Base-by-base conservation (phyloP, 2,888 invertebrate species). In the Acrobasis repandana region DNA sequence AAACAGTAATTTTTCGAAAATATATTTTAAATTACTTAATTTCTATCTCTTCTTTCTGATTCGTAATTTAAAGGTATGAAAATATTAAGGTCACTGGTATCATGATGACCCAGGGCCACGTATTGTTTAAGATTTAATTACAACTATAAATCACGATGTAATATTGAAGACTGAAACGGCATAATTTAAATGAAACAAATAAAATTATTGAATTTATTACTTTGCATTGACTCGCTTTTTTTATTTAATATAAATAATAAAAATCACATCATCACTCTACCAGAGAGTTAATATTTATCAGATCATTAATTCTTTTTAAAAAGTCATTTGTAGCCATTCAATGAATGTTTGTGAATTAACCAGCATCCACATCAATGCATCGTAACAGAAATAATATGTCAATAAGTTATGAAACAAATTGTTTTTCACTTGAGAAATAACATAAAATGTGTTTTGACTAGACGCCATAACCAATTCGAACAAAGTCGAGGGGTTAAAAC, bases 381-480 rank as follows among this genome's bases (percentile, higher is more conserved):
- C 10, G 3, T 50, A 11, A 20, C n/a, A 18, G 9, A 33, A 51
- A 51, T n/a, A 33, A 15, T 47, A 58, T 14, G 16, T 34, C 33
- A 58, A 48, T 18, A 43, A 38, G 2, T 18, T 20, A 8, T 20
- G 18, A 14, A 43, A 56, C n/a, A 15, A 20, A 51, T 11, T 14
- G 14, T 8, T 1, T 56, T 57, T 34, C 15, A 33, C 14, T 16
- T 16, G 28, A 47, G 9, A 47, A 48, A 57, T 33, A 47, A 56
- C 20, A 11, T 36, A n/a, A 66, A 71, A 67, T 71, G 69, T 70
- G 65, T 65, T 61, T 56, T 69, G 77, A 77, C 77, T 77, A 77
- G 77, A 77, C 71, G 73, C 65, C 67, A 60, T 64, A 54, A 50
- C 58, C 50, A 56, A 51, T 28, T 43, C n/a, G 43, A 43, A 43